Evolutionary conservation across 2,888 invertebrate genomes (phyloP).

Genomic region (Actias luna): DNA sequence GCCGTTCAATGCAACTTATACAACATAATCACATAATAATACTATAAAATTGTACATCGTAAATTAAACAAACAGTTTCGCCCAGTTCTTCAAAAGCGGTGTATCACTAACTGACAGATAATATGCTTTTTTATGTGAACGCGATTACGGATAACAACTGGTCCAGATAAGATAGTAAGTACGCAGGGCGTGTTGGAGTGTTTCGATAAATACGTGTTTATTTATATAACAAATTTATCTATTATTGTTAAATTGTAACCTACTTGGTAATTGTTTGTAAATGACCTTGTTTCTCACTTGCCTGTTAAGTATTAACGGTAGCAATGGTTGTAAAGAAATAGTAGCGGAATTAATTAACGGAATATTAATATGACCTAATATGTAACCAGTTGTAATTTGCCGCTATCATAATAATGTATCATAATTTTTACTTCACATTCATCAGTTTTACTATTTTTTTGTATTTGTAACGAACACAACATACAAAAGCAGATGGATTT

Average conservation of each 20-base stretch:
- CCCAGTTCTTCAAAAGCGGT: background rate
- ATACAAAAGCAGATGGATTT: background rate
- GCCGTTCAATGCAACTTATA: background rate
- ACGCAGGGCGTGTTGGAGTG: background rate
- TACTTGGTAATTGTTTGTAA: background rate
- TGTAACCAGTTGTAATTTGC: background rate
- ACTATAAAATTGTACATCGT: background rate
- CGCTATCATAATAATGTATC: background rate
- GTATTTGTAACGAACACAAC: background rate
- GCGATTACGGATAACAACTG: slow-evolving; percentile 6
- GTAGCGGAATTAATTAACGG: background rate
- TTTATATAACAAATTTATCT: slow-evolving; percentile 6
- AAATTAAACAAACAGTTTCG: background rate
- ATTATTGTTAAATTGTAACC: background rate
- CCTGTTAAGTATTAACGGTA: background rate
- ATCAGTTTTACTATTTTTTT: background rate
- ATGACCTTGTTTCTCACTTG: background rate
- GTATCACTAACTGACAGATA: background rate
- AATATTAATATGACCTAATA: background rate
- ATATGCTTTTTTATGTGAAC: background rate
- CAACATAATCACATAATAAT: background rate
- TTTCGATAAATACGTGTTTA: background rate
- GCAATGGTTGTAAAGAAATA: background rate
- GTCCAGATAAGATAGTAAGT: slow-evolving; percentile 7
- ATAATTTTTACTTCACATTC: background rate